Conservation (phyloP, 2,113 vertebrate species). For the Pangasianodon hypophthalmus region DNA sequence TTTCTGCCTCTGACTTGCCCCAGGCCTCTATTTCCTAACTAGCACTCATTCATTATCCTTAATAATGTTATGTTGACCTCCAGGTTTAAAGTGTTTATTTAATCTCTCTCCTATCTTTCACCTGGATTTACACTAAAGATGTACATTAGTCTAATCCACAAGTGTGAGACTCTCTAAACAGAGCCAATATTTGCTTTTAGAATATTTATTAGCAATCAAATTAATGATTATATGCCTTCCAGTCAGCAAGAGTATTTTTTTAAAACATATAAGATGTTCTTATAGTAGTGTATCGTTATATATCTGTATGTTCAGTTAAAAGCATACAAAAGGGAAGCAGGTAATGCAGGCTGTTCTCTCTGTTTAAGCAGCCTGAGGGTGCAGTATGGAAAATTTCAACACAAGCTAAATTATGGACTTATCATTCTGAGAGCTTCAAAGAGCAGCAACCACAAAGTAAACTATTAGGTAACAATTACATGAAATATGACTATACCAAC, state of each 20-base stretch:
- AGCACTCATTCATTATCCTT: constrained; percentile 13
- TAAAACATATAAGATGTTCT: not conserved
- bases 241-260: not conserved
- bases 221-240: not conserved
- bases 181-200: constrained; percentile 10
- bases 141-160: constrained; percentile 15
- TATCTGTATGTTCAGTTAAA: not conserved
- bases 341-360: not conserved
- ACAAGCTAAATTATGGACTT: constrained; percentile 25
- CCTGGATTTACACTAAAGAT: not conserved
- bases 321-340: not conserved
- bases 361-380: constrained; percentile 13
- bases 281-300: too few relatives aligned
- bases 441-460: constrained; percentile 24
- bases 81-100: constrained; percentile 24
- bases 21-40: not conserved
- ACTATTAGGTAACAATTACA: constrained; percentile 31
- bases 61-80: constrained; percentile 27
- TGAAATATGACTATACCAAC: not conserved
- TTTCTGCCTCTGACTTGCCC: not conserved
- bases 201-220: not conserved
- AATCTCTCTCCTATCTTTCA: constrained; percentile 6
- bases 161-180: constrained; percentile 12
- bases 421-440: constrained; percentile 19
- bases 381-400: not conserved